Percentiles rank a stretch among this genome's conserved stretches.
phyloP scores from a whole-genome alignment of 2,113 vertebrate genomes.

The Lophochroa leadbeateri region DNA sequence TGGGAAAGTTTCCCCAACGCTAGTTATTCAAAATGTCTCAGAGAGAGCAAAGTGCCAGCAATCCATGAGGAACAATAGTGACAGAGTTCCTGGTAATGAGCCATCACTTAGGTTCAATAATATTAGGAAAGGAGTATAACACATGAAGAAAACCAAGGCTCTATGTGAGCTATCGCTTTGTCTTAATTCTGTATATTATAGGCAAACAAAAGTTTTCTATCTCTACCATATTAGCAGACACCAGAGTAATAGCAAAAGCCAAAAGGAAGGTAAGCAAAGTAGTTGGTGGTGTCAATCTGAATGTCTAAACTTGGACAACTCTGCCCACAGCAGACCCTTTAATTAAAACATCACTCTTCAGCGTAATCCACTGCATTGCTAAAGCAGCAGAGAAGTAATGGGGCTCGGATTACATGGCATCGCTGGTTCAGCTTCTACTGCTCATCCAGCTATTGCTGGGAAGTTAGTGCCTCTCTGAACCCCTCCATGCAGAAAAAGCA shows the following conservation, averaged over 20 bases:
- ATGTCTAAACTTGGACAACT: not conserved
- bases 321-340: not conserved
- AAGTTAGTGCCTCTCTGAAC: not conserved
- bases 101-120: not conserved
- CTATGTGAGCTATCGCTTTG: not conserved
- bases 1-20: not conserved
- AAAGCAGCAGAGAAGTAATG: fast-evolving
- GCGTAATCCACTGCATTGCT: not conserved
- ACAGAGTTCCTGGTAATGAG: not conserved
- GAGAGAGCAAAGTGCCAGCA: not conserved
- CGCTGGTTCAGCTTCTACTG: not conserved
- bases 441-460: not conserved
- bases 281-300: not conserved
- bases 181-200: not conserved
- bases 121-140: not conserved
- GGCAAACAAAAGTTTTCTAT: not conserved
- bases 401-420: not conserved
- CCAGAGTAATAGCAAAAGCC: not conserved
- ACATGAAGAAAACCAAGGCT: not conserved
- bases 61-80: not conserved
- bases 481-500: not conserved
- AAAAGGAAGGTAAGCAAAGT: not conserved
- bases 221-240: not conserved
- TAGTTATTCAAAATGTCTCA: not conserved
- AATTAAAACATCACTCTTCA: not conserved